Percentiles rank a stretch among this genome's conserved stretches.
Evolutionary conservation across 37 sponge, comb jelly and placozoan species (phyloP).

Genomic region (Spongilla lacustris): DNA sequence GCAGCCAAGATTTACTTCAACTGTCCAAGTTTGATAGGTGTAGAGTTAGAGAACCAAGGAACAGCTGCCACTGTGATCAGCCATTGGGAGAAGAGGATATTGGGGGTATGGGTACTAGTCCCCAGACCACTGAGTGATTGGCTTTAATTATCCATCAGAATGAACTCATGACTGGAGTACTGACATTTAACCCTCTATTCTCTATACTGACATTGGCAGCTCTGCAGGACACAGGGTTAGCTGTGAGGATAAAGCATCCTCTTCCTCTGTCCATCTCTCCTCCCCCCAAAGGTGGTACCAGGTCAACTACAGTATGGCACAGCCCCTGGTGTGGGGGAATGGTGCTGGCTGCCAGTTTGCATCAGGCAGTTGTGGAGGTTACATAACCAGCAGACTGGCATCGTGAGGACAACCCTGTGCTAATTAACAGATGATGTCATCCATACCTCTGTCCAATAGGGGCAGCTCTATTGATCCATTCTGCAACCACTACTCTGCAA

Average conservation of each 20-base stretch:
- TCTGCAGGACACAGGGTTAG: constrained; percentile 82
- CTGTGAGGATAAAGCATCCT: neutral
- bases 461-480: constrained; percentile 21
- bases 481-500: constrained; percentile 2
- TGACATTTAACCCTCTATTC: constrained; percentile 73
- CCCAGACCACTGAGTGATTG: neutral
- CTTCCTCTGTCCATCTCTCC: neutral
- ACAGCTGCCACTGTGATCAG: constrained; percentile 50
- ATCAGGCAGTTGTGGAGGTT: constrained; percentile 45
- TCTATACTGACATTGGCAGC: constrained; percentile 71
- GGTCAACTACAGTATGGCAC: constrained; percentile 64
- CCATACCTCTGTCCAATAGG: neutral
- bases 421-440: neutral
- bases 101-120: constrained; percentile 42
- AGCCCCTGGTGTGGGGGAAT: constrained; percentile 56
- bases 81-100: constrained; percentile 87
- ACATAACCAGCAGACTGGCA: constrained; percentile 16
- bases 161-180: constrained; percentile 84
- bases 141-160: constrained; percentile 44
- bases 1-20: constrained; percentile 73
- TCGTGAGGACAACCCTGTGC: neutral
- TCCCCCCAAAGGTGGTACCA: constrained; percentile 54
- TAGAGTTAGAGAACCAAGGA: constrained; percentile 91
- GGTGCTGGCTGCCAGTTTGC: constrained; percentile 62
- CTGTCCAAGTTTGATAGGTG: constrained; percentile 64